Conservation (phyloP, 1,140 invertebrate species). For the Oryctes rhinoceros region DNA sequence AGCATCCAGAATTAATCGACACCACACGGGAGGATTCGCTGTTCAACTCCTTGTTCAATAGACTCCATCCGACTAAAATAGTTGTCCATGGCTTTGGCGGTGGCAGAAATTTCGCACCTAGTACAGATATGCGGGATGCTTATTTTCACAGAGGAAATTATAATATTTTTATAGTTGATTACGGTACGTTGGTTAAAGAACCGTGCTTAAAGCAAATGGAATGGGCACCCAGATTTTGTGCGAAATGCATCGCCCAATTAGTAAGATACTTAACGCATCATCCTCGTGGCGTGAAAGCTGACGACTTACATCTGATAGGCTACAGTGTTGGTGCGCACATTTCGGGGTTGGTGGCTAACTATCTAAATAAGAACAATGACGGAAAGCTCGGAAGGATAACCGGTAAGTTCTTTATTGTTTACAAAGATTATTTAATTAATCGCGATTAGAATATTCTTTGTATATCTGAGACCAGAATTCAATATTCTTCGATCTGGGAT, state of each 20-base stretch:
- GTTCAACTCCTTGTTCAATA: conserved; percentile 76
- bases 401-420: conserved; percentile 61
- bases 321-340: conserved; percentile 89
- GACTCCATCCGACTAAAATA: conserved; percentile 78
- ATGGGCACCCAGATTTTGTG: conserved; percentile 83
- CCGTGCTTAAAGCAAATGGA: conserved; percentile 84
- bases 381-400: conserved; percentile 82
- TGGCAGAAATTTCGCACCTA: conserved; percentile 78
- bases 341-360: conserved; percentile 81
- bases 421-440: background rate
- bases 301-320: conserved; percentile 81
- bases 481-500: too few species aligned
- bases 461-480: too few species aligned
- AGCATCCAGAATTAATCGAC: conserved; percentile 75
- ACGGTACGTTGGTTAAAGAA: conserved; percentile 79
- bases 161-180: conserved; percentile 89
- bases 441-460: background rate
- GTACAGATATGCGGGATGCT: conserved; percentile 81
- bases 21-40: conserved; percentile 74
- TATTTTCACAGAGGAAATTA: conserved; percentile 83
- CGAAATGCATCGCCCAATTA: conserved; percentile 81
- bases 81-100: conserved; percentile 86
- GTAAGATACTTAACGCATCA: conserved; percentile 80
- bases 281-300: conserved; percentile 75
- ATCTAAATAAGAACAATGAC: conserved; percentile 66